Percentiles rank a stretch among this genome's conserved stretches.
phyloP scores from a whole-genome alignment of 2,797 vertebrate genomes.

The Carduelis carduelis region DNA sequence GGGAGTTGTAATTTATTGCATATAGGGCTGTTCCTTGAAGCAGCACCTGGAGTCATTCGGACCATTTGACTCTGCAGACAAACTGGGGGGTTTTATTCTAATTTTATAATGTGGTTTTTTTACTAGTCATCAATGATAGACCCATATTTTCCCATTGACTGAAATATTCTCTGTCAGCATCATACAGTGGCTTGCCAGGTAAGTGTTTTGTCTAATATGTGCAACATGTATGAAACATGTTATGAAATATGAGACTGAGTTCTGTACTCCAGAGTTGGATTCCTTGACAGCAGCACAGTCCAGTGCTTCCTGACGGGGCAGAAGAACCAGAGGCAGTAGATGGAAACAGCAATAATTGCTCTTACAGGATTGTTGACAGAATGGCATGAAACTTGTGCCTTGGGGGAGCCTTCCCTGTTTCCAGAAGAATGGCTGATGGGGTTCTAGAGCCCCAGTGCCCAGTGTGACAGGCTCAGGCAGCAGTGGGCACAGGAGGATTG shows the following conservation, averaged over 20 bases:
- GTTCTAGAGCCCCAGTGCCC: rapidly evolving
- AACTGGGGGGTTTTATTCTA: rapidly evolving
- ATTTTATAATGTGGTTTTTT: neutral
- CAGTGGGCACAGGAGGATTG: rapidly evolving
- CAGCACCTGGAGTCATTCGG: neutral
- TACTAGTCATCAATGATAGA: neutral
- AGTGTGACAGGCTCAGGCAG: neutral
- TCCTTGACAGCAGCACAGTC: neutral
- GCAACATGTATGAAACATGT: neutral
- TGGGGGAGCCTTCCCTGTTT: neutral
- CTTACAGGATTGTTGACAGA: neutral
- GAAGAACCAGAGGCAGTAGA: neutral
- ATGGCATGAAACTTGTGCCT: neutral
- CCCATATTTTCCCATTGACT: neutral
- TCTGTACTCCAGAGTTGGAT: neutral
- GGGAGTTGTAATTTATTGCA: neutral
- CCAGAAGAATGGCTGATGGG: neutral
- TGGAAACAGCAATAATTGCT: neutral
- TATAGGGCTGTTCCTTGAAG: neutral
- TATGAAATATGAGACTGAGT: neutral
- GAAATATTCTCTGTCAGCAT: neutral
- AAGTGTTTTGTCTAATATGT: neutral
- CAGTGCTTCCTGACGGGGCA: neutral
- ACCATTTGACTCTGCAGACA: neutral
- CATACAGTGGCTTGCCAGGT: neutral